Evolutionary conservation across 2,113 vertebrate genomes (phyloP).

Genomic region (Bos indicus): DNA sequence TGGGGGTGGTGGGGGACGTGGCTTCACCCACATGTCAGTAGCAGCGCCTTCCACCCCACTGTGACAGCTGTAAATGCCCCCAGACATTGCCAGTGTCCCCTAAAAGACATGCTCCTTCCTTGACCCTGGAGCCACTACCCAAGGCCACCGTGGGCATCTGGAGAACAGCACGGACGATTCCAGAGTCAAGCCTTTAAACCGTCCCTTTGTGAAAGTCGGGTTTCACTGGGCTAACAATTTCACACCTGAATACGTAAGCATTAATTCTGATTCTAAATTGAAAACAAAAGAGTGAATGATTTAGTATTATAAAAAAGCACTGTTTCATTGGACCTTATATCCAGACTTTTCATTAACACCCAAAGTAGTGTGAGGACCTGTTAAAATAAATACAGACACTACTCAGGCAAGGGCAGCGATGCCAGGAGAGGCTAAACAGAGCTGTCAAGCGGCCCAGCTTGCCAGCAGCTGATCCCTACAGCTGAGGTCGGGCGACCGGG

Average conservation of each 20-base stretch:
- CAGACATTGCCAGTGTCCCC: background rate
- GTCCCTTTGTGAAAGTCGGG: background rate
- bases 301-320: background rate
- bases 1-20: too few species aligned
- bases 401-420: background rate
- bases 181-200: background rate
- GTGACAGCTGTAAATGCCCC: background rate
- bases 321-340: background rate
- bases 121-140: background rate
- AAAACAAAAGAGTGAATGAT: background rate
- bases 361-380: background rate
- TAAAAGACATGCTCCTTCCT: background rate
- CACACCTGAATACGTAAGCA: background rate
- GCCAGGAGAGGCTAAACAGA: background rate
- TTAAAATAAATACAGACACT: background rate
- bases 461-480: background rate
- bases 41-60: background rate
- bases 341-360: background rate
- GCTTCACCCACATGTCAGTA: background rate
- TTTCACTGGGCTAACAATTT: background rate
- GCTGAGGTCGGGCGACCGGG: background rate
- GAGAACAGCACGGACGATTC: rapidly evolving
- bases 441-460: background rate
- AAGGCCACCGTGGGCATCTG: background rate
- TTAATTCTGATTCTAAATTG: background rate